Base-by-base conservation (phyloP, 2,113 vertebrate species). In the Haliaeetus leucogaster region DNA sequence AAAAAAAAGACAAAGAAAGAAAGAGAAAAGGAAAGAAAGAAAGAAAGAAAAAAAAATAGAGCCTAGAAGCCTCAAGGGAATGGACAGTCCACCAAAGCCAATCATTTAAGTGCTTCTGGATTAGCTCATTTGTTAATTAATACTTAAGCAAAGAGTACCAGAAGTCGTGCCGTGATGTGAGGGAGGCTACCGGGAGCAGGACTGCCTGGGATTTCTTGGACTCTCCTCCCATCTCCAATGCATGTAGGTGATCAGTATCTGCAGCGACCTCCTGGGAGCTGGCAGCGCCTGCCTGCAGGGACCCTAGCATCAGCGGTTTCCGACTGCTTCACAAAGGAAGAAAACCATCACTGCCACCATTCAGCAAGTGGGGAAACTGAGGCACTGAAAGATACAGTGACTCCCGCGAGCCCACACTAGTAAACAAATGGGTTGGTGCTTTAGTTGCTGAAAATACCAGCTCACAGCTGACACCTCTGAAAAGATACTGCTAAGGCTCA, bases 41-140 rank as follows among this genome's bases (percentile, higher is more conserved):
- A 11, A 81, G 14, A 52, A 27, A 16, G 8, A 22, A 58, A 74
- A 90, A 13, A 9, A 72, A 78, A 52, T 6, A 52, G 26, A 52
- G 79, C 40, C 87, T 92, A 93, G 76, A 70, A 65, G 32, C 26
- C 59, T 66, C 21, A 71, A 84, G 56, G 16, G 18, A 94, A 89
- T 13, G 15, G 40, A 84, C 36, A 74, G 40, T 56, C 20, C 23
- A 87, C 25, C 14, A n/a, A 97, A 90, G 95, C 29, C 76, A 83
- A 78, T 84, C 19, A 62, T 89, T 93, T 95, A 83, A 96, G 71
- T 72, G 52, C 55, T 97, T 92, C 91, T 61, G 63, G 83, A 83
- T 82, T 94, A 81, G 71, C 74, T 97, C 59, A 65, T 96, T 98
- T 96, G 66, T 89, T 97, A 97, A 97, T 96, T 97, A 97, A 95